Percentiles rank a stretch among this genome's conserved stretches.
These are phyloP conservation scores for Eciton burchellii DNA, from an alignment of 1,140 invertebrate genomes.

Conservation along the genomic window DNA sequence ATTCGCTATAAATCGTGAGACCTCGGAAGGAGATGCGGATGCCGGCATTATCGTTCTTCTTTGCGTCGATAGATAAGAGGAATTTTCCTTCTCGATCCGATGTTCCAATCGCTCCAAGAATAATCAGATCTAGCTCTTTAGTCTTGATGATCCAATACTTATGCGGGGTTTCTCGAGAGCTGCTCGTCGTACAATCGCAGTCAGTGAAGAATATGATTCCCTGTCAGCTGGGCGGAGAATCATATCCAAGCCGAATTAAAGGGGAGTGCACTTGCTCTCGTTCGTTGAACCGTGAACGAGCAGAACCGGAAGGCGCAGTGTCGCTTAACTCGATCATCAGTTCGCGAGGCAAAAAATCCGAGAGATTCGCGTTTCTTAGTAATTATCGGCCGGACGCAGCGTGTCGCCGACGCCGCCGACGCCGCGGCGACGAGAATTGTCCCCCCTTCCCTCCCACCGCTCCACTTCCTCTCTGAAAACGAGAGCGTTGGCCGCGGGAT, in stretches of 20 bases:
- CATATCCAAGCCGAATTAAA: neutral
- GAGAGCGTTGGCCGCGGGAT: slow-evolving; percentile 26
- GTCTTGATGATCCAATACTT: neutral
- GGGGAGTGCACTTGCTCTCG: neutral
- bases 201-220: neutral
- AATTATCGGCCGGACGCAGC: slow-evolving; percentile 29
- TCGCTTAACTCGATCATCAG: slow-evolving; percentile 31
- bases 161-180: neutral
- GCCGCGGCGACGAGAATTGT: slow-evolving; percentile 17
- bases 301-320: neutral
- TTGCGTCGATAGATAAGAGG: neutral
- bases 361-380: slow-evolving; percentile 46
- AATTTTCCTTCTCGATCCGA: neutral
- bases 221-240: neutral
- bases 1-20: neutral
- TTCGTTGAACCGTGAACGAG: slow-evolving; percentile 18
- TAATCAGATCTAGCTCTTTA: too few relatives aligned
- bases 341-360: slow-evolving; percentile 30
- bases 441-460: too few relatives aligned
- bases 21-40: too few relatives aligned
- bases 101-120: too few relatives aligned
- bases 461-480: too few relatives aligned
- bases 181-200: neutral
- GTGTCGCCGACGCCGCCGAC: neutral
- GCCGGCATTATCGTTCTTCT: too few relatives aligned